phyloP scores from a whole-genome alignment of 2,797 vertebrate species.

The Salmo trutta region DNA sequence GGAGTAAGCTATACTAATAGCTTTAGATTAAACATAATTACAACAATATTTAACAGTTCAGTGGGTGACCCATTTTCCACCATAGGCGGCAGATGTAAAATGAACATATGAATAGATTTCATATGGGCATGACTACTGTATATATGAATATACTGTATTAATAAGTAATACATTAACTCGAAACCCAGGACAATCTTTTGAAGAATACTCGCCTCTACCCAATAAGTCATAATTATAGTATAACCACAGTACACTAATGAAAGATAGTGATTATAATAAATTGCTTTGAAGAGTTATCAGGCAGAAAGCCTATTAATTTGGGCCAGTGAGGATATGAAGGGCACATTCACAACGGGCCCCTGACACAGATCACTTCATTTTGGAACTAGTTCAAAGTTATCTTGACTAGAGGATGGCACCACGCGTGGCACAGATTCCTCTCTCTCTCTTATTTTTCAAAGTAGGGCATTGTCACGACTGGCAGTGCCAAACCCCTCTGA shows the following conservation, averaged over 20 bases:
- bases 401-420: constrained; percentile 57
- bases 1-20: constrained; percentile 35
- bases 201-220: constrained; percentile 37
- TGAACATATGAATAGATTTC: constrained; percentile 43
- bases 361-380: constrained; percentile 69
- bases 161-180: neutral
- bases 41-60: constrained; percentile 52
- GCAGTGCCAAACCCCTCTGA: constrained; percentile 29
- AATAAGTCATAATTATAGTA: constrained; percentile 51
- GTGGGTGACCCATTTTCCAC: constrained; percentile 50
- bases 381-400: constrained; percentile 68
- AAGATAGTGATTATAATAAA: constrained; percentile 44
- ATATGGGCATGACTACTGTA: constrained; percentile 3
- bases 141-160: constrained; percentile 31
- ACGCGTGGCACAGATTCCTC: constrained; percentile 55
- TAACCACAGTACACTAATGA: constrained; percentile 47
- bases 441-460: constrained; percentile 45
- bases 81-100: constrained; percentile 41
- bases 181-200: constrained; percentile 47
- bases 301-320: constrained; percentile 47
- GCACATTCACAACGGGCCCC: constrained; percentile 61
- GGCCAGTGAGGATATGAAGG: constrained; percentile 64
- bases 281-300: constrained; percentile 45
- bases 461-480: constrained; percentile 67
- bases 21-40: constrained; percentile 39